A percentile compares a stretch with the other conserved stretches of the same genome.
These are phyloP conservation scores for Melanerpes formicivorus DNA, from an alignment of 2,113 vertebrate genomes.

Conservation along the genomic window DNA sequence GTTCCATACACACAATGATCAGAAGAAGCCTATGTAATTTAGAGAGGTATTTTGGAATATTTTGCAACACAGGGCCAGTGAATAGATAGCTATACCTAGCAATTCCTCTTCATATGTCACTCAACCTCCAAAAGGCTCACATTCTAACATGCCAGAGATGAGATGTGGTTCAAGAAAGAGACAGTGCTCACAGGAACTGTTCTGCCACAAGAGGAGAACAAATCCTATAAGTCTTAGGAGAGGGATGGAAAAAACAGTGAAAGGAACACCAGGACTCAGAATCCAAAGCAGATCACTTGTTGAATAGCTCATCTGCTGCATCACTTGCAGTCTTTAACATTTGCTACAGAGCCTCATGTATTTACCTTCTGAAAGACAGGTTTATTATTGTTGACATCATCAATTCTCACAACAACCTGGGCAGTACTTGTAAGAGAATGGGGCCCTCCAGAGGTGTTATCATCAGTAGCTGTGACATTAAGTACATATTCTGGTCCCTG, in stretches of 20 bases:
- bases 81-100: neutral
- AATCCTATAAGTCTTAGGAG: neutral
- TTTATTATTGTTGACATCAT: slow-evolving; percentile 91
- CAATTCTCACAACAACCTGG: slow-evolving; percentile 84
- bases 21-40: neutral
- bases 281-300: neutral
- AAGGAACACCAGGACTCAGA: neutral
- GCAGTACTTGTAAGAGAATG: slow-evolving; percentile 80
- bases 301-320: neutral
- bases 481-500: slow-evolving; percentile 87
- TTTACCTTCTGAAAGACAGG: slow-evolving; percentile 88
- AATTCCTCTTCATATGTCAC: neutral
- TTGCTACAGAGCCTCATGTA: neutral
- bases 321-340: neutral
- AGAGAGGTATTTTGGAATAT: neutral
- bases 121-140: neutral
- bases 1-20: neutral
- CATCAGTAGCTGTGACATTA: slow-evolving; percentile 85
- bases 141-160: neutral
- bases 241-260: neutral
- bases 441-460: slow-evolving; percentile 85
- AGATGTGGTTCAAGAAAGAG: neutral
- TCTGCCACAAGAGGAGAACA: neutral
- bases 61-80: neutral
- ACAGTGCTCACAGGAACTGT: neutral